phyloP scores from a whole-genome alignment of 2,797 vertebrate genomes.

The Coregonus ussuriensis region DNA sequence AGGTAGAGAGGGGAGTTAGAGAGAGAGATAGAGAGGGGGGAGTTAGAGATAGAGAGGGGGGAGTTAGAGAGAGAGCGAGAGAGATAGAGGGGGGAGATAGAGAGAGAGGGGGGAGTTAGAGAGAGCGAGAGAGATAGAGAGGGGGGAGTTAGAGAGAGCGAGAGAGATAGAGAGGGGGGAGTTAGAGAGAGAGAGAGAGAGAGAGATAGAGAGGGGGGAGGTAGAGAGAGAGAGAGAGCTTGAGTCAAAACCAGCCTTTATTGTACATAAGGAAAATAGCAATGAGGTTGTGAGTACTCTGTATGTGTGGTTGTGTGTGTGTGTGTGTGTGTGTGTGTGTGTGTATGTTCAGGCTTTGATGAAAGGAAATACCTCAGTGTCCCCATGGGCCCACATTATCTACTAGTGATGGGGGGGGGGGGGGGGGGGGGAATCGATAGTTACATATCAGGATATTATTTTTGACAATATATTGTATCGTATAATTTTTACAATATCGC shows the following conservation, averaged over 20 bases:
- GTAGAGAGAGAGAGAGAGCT: neutral
- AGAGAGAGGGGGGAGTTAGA: neutral
- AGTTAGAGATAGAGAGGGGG: constrained; percentile 37
- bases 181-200: too few relatives aligned
- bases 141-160: neutral
- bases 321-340: neutral
- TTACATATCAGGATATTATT: too few relatives aligned
- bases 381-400: constrained; percentile 14
- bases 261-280: neutral
- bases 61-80: constrained; percentile 44
- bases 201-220: too few relatives aligned
- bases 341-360: constrained; percentile 24
- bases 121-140: neutral
- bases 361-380: constrained; percentile 36
- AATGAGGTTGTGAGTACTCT: neutral
- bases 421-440: too few relatives aligned
- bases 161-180: too few relatives aligned
- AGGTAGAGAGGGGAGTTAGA: neutral
- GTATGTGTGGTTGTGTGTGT: constrained; percentile 1
- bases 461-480: too few relatives aligned
- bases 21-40: neutral
- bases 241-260: neutral
- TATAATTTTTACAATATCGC: too few relatives aligned
- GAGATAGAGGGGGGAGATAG: neutral
- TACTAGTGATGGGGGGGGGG: neutral